A percentile compares a stretch with the other conserved stretches of the same genome.
Conservation (phyloP, 2,888 invertebrate genomes). For the Malacosoma neustria region DNA sequence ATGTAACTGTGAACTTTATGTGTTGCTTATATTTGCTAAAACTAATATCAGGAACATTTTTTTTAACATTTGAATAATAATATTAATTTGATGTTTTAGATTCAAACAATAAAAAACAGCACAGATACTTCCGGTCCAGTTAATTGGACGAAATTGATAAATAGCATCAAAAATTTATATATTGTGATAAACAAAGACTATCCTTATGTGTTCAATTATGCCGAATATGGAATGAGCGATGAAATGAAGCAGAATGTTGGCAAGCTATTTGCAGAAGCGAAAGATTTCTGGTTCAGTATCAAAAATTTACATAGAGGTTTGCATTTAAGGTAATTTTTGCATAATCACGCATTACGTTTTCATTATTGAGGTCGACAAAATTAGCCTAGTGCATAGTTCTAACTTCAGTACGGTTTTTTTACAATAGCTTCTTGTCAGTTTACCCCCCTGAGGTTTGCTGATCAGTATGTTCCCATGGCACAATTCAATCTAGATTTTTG, state of each 20-base stretch:
- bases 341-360: slow-evolving; percentile 2
- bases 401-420: too few species aligned
- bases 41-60: too few species aligned
- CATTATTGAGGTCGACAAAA: neutral
- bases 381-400: too few species aligned
- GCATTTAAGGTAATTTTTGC: slow-evolving; percentile 38
- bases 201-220: slow-evolving; percentile 50
- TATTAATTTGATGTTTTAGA: slow-evolving; percentile 28
- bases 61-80: too few species aligned
- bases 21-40: too few species aligned
- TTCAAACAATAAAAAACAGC: slow-evolving; percentile 26
- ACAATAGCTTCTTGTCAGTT: too few species aligned
- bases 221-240: slow-evolving; percentile 39
- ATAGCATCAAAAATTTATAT: slow-evolving; percentile 40
- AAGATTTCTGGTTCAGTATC: slow-evolving; percentile 45
- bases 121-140: slow-evolving; percentile 26
- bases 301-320: slow-evolving; percentile 33
- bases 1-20: too few species aligned
- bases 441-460: too few species aligned
- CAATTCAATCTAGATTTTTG: too few species aligned
- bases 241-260: slow-evolving; percentile 17
- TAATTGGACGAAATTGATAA: slow-evolving; percentile 50
- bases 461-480: too few species aligned
- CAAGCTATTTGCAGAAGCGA: slow-evolving; percentile 25
- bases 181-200: slow-evolving; percentile 40